Evolutionary conservation across 2,888 invertebrate genomes (phyloP).

Genomic region (Sisyra nigra): DNA sequence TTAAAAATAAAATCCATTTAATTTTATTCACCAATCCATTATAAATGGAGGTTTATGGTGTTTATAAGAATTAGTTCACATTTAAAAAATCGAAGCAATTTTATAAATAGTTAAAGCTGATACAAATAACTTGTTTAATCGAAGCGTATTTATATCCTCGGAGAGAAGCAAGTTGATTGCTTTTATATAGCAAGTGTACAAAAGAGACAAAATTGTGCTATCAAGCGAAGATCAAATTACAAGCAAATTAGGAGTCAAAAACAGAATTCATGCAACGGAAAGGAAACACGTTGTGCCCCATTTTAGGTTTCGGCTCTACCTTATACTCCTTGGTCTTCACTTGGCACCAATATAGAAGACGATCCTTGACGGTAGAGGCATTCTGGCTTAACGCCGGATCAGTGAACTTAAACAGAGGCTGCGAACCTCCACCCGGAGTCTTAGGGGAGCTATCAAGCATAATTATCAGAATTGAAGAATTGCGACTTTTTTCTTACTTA

Average conservation of each 20-base stretch:
- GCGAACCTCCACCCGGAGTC: conserved; percentile 46
- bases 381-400: conserved; percentile 80
- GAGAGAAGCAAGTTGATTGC: conserved; percentile 1
- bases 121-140: no score
- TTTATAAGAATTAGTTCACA: no score
- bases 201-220: conserved; percentile 4
- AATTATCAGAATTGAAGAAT: conserved; percentile 6
- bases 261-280: conserved; percentile 11
- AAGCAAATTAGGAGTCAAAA: conserved; percentile 8
- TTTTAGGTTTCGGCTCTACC: conserved; percentile 37
- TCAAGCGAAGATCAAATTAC: conserved; percentile 10
- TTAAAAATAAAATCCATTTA: no score
- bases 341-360: conserved; percentile 93
- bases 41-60: no score
- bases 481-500: not conserved
- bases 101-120: not conserved
- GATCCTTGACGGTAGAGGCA: conserved; percentile 91
- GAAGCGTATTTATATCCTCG: not conserved
- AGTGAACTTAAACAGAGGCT: conserved; percentile 77
- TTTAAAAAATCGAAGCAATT: conserved; percentile 1
- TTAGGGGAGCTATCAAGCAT: conserved; percentile 48
- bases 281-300: not conserved
- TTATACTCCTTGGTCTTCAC: conserved; percentile 95
- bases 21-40: no score
- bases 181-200: not conserved